Evolutionary conservation across 2,888 invertebrate species (phyloP).

Genomic region (Sminthurides aquaticus): DNA sequence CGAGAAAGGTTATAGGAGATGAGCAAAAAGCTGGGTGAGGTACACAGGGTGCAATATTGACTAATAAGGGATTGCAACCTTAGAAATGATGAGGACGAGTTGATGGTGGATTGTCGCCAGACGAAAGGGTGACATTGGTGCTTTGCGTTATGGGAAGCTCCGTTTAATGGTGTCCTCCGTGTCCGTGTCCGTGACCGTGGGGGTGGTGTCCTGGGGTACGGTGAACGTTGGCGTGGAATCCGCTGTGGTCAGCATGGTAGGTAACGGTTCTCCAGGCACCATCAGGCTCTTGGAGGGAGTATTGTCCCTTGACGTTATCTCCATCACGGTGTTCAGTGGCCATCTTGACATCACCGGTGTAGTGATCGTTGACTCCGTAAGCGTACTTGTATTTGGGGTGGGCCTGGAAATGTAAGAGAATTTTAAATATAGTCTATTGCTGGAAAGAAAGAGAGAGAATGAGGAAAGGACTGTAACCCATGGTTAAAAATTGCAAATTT

Average conservation of each 20-base stretch:
- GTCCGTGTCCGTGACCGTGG: conserved; percentile 25
- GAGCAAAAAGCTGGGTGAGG: no score
- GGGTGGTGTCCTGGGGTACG: conserved; percentile 8
- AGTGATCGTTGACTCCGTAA: conserved; percentile 34
- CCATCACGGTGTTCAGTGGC: conserved; percentile 13
- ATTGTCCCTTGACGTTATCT: conserved; percentile 18
- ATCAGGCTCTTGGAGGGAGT: conserved; percentile 15
- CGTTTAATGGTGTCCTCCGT: background rate
- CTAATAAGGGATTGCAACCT: no score
- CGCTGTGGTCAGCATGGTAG: conserved; percentile 9
- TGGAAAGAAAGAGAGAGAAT: no score
- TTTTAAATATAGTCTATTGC: background rate
- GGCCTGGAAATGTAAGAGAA: conserved; percentile 10
- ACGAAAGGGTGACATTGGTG: no score
- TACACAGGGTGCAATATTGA: no score
- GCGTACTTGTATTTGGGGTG: conserved; percentile 13
- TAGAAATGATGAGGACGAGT: no score
- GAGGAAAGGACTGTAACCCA: no score
- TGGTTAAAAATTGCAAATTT: background rate
- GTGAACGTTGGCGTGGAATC: conserved; percentile 10
- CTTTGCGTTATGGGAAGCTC: no score
- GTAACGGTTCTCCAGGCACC: conserved; percentile 17
- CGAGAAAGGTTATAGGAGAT: no score
- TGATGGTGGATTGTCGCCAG: no score
- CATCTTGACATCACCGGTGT: conserved; percentile 33